phyloP scores from a whole-genome alignment of 2,113 vertebrate species.

The Amphiprion percula region DNA sequence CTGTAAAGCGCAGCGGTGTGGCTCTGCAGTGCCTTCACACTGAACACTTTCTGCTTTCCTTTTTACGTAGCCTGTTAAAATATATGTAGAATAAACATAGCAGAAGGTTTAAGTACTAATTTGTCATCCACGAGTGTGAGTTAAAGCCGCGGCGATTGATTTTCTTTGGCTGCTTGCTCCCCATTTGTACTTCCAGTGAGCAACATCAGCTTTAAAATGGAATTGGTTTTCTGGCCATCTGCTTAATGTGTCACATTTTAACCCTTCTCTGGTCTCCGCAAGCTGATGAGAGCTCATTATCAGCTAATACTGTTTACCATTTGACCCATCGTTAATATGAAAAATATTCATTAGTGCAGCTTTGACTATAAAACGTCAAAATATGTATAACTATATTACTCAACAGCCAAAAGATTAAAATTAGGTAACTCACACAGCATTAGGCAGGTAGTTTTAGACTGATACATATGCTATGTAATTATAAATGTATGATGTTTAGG shows the following conservation, averaged over 20 bases:
- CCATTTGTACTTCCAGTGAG: background rate
- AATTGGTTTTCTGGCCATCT: slow-evolving; percentile 1
- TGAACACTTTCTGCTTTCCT: background rate
- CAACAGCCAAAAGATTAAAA: too few species aligned
- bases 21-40: slow-evolving; percentile 46
- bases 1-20: slow-evolving; percentile 31
- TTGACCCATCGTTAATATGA: too few species aligned
- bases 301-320: background rate
- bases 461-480: too few species aligned
- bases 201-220: background rate
- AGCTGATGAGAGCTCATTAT: background rate
- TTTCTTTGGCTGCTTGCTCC: background rate
- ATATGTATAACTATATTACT: too few species aligned
- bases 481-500: too few species aligned
- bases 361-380: too few species aligned
- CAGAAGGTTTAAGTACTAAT: background rate
- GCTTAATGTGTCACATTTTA: background rate
- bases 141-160: background rate
- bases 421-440: too few species aligned
- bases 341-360: too few species aligned
- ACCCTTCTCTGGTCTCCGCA: background rate
- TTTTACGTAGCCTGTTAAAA: background rate
- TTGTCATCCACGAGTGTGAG: background rate
- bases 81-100: background rate
- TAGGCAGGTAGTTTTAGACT: too few species aligned